Evolutionary conservation across 1,140 invertebrate species (phyloP).

Genomic region (Scaptomyza hsui): DNA sequence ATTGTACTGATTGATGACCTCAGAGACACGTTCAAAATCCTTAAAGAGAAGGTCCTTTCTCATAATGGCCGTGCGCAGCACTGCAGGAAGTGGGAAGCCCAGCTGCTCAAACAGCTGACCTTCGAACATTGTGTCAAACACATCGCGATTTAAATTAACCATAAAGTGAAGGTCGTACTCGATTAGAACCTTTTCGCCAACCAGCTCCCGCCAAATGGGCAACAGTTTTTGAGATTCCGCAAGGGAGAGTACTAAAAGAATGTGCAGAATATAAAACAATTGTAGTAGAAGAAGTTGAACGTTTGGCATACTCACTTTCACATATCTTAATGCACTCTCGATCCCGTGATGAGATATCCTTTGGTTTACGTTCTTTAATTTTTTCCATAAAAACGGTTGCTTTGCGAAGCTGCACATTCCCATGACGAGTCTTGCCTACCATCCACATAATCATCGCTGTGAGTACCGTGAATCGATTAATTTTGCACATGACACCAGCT

Average conservation of each 20-base stretch:
- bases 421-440: slow-evolving; percentile 52
- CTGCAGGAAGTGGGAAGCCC: slow-evolving; percentile 87
- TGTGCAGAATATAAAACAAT: background rate
- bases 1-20: slow-evolving; percentile 88
- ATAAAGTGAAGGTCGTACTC: slow-evolving; percentile 88
- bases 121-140: slow-evolving; percentile 91
- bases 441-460: slow-evolving; percentile 83
- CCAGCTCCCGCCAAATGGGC: slow-evolving; percentile 88
- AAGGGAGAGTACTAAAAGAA: slow-evolving; percentile 61
- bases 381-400: slow-evolving; percentile 65
- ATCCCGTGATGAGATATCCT: slow-evolving; percentile 58
- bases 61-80: slow-evolving; percentile 80
- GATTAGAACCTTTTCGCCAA: slow-evolving; percentile 87
- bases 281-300: background rate
- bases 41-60: slow-evolving; percentile 86
- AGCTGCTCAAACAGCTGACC: slow-evolving; percentile 90
- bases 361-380: slow-evolving; percentile 65
- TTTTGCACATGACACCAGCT: slow-evolving; percentile 59
- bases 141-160: slow-evolving; percentile 86
- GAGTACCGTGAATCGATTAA: slow-evolving; percentile 73
- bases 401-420: slow-evolving; percentile 59
- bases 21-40: slow-evolving; percentile 86
- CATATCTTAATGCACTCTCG: slow-evolving; percentile 56
- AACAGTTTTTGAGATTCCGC: slow-evolving; percentile 83
- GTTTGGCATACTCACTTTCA: slow-evolving; percentile 61